Percentiles rank a stretch among this genome's conserved stretches.
phyloP scores from a whole-genome alignment of 2,113 vertebrate genomes.

The Catharus bicknelli region DNA sequence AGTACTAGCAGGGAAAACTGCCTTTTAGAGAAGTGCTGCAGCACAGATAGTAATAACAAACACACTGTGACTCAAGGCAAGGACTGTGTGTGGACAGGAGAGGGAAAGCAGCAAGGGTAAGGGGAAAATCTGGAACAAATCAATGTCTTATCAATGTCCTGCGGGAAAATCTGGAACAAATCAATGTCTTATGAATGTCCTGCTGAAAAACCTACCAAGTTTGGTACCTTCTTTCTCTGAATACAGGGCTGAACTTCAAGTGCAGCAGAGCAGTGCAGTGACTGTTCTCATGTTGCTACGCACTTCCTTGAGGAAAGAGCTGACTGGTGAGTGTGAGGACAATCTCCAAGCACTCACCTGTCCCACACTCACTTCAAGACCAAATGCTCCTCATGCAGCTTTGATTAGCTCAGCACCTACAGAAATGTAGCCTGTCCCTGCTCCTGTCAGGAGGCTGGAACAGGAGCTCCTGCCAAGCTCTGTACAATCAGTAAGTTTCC shows the following conservation, averaged over 20 bases:
- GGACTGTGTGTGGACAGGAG: neutral
- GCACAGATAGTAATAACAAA: neutral
- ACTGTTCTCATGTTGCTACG: neutral
- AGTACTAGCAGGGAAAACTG: neutral
- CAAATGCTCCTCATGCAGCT: neutral
- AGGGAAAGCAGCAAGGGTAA: neutral
- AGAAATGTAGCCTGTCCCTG: neutral
- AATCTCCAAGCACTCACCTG: neutral
- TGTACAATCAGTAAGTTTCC: slow-evolving; percentile 26
- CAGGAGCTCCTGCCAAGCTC: neutral
- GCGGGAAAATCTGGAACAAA: neutral
- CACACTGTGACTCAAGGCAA: too few species aligned
- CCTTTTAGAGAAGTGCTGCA: neutral
- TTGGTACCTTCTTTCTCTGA: neutral
- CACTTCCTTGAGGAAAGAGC: neutral
- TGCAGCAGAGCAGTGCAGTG: neutral
- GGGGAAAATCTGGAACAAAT: neutral
- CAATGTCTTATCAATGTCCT: neutral
- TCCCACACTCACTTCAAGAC: neutral
- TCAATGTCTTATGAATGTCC: neutral
- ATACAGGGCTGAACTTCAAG: neutral
- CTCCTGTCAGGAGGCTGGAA: neutral
- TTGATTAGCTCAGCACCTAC: neutral
- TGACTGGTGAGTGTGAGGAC: neutral
- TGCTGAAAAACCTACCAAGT: neutral